Evolutionary conservation across 2,797 vertebrate species (phyloP), one percentile per base, ranked within the genome.

Genomic region (Merluccius polli): DNA sequence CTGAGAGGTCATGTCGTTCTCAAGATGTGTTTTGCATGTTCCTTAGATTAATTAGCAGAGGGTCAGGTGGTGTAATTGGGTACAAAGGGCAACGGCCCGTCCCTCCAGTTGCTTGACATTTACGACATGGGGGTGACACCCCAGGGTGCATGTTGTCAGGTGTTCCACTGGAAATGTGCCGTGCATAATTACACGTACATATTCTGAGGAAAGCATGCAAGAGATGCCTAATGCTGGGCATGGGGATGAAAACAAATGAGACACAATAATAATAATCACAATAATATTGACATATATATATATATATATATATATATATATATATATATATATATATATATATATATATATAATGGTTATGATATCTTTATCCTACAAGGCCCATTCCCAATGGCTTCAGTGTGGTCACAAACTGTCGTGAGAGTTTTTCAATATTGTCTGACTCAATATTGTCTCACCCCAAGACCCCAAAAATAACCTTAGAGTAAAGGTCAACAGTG

Each of bases 391-490:
- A 52, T 52, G 44, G 44, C 18, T 52, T 52, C 44, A 52, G 18
- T 21, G 44, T 4, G 44, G 44, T 18, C 18, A 5, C 15, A 15
- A 52, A 52, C 16, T 21, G 44, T 21, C 4, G 5, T 52, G 44
- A 52, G 41, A 4, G 52, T 65, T 65, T 12, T 27, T 65, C 59
- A 65, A 65, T 65, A 65, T 65, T 63, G 52, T 63, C 52, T 63
- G n/a, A 27, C 52, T 63, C 52, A 24, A 63, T 63, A 63, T 63
- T 65, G 59, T 65, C 59, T 27, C 52, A 65, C 59, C 59, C 59
- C 59, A 21, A 73, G 69, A 70, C 18, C 30, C 12, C 52, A 1
- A 65, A 27, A 65, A 27, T 65, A 65, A 65, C 59, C 59, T 1
- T 8, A 13, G 59, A 65, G 59, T 29, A 65, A 65, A 65, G 59